Evolutionary conservation across 2,797 vertebrate species (phyloP), one percentile per base, ranked within the genome.

Genomic region (Botia almorhae): DNA sequence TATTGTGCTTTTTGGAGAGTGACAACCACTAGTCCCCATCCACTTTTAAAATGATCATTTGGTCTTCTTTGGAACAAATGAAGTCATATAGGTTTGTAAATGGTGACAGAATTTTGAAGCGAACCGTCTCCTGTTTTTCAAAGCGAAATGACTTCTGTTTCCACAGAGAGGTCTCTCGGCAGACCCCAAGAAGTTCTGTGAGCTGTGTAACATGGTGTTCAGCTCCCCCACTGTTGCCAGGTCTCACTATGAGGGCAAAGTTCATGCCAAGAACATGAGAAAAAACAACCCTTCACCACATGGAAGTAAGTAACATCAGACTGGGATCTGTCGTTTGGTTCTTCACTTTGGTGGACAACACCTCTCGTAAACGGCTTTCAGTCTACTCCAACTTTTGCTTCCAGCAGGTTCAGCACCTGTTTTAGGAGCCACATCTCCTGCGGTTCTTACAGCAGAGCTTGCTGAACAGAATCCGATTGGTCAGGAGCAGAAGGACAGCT

Each of bases 171-270:
- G 79, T 81, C 81, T 72, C 46, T 80, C 73, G 5, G 73, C 83
- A 43, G 90, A 95, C 87, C 93, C 89, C 81, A 91, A 93, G 82
- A 91, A 83, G 82, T 95, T 93, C 89, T 96, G 96, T 81, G 89
- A 89, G 87, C 89, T 96, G 85, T 97, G 95, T 85, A 93, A 93
- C 78, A 86, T 96, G 93, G 89, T 94, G 76, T 96, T 96, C 86
- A 95, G 91, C 72, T 96, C 94, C 1, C 85, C 89, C 0, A 80
- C 94, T 68, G 91, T 94, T 82, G 93, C 93, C 80, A 93, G 88
- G 65, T 95, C 93, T 64, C 94, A 95, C 88, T 96, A 95, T 71
- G 81, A 91, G 76, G 95, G 95, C 76, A 96, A 95, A 90, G 87
- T 94, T 76, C 95, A 95, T 16, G 58, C 89, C 82, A 96, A 95